These are phyloP conservation scores for Tyrannus savana DNA, from an alignment of 2,113 vertebrate species.

Conservation along the genomic window DNA sequence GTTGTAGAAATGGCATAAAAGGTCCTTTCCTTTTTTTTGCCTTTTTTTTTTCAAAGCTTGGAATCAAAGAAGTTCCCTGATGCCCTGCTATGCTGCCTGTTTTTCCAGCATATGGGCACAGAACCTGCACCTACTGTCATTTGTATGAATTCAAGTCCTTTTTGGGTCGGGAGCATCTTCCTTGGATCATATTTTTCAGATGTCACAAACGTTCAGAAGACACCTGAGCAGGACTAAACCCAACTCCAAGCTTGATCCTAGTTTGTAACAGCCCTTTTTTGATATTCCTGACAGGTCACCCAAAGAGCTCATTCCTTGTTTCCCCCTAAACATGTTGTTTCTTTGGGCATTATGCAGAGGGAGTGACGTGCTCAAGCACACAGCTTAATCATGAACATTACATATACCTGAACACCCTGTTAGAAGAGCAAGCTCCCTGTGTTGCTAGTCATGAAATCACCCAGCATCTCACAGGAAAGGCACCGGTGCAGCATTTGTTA, in stretches of 20 bases:
- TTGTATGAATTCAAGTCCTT: not conserved
- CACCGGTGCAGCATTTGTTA: not conserved
- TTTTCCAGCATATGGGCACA: not conserved
- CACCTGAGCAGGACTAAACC: not conserved
- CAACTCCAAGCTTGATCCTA: not conserved
- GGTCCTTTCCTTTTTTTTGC: too few relatives aligned
- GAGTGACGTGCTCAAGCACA: not conserved
- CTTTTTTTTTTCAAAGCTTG: not conserved
- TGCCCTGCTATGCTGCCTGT: not conserved
- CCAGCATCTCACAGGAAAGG: not conserved
- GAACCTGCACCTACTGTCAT: not conserved
- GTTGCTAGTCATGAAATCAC: not conserved
- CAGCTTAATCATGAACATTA: not conserved
- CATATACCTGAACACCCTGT: not conserved
- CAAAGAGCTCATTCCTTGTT: not conserved
- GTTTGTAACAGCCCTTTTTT: not conserved
- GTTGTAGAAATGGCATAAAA: not conserved
- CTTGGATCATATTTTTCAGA: not conserved
- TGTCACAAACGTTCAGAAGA: not conserved
- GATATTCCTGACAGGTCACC: not conserved
- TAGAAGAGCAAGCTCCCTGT: not conserved
- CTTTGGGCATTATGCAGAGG: not conserved
- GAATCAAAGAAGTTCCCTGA: not conserved
- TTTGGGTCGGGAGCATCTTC: not conserved
- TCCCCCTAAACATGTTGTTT: not conserved